Evolutionary conservation across 2,797 vertebrate genomes (phyloP).

Genomic region (Kryptolebias ocellatus): DNA sequence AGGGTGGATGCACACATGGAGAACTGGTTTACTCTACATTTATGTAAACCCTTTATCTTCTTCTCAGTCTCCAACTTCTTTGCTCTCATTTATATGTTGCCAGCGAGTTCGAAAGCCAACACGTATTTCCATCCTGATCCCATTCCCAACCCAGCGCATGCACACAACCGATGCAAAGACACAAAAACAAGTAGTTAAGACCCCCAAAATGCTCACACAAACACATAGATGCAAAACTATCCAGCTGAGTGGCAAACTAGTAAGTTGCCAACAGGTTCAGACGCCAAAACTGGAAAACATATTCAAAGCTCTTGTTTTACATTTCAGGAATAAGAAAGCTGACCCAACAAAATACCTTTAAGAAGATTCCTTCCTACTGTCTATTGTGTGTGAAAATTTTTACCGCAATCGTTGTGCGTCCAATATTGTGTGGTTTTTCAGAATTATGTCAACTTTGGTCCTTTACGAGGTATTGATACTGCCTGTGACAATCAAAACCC

Average conservation of each 20-base stretch:
- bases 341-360: slow-evolving; percentile 34
- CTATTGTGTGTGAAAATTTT: slow-evolving; percentile 12
- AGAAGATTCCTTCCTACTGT: slow-evolving; percentile 25
- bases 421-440: slow-evolving; percentile 12
- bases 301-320: slow-evolving; percentile 19
- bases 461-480: slow-evolving; percentile 27
- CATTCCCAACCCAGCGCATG: slow-evolving; percentile 43
- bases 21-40: slow-evolving; percentile 57
- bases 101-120: slow-evolving; percentile 57
- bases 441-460: slow-evolving; percentile 10
- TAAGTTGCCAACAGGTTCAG: slow-evolving; percentile 34
- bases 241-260: slow-evolving; percentile 24
- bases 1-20: slow-evolving; percentile 50
- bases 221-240: slow-evolving; percentile 36
- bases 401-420: slow-evolving; percentile 2
- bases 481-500: slow-evolving; percentile 29
- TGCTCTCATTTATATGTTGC: slow-evolving; percentile 38
- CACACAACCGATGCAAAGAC: slow-evolving; percentile 35
- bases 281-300: slow-evolving; percentile 37
- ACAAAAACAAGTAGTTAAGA: slow-evolving; percentile 25
- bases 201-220: slow-evolving; percentile 29
- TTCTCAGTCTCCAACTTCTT: slow-evolving; percentile 50
- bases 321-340: slow-evolving; percentile 36
- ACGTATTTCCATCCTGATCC: slow-evolving; percentile 52
- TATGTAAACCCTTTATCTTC: slow-evolving; percentile 60